phyloP scores from a whole-genome alignment of 1,140 invertebrate genomes.

The Dinothrombium tinctorium region DNA sequence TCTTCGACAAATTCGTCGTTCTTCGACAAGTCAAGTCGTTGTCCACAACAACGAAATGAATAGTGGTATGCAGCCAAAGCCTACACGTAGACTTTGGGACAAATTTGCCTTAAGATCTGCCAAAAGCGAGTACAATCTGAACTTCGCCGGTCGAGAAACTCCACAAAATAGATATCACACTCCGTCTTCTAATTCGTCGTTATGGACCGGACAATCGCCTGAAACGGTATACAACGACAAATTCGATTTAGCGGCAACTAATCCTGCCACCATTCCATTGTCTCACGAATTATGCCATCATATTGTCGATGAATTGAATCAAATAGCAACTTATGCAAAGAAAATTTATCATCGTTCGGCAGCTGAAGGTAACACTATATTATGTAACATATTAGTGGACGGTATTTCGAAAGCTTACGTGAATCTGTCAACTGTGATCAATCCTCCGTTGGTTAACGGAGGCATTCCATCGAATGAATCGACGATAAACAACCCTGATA shows the following conservation, averaged over 20 bases:
- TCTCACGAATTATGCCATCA: constrained; percentile 6
- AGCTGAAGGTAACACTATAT: constrained; percentile 6
- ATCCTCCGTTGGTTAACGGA: not conserved
- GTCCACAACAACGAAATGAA: not conserved
- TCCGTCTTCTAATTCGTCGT: not conserved
- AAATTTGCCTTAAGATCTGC: constrained; percentile 10
- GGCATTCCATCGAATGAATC: not conserved
- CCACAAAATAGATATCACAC: not conserved
- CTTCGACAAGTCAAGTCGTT: constrained; percentile 7
- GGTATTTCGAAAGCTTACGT: constrained; percentile 4
- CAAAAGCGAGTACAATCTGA: constrained; percentile 14
- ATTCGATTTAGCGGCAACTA: not conserved
- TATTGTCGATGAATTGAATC: constrained; percentile 11
- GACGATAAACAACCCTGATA: not conserved
- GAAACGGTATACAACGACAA: not conserved
- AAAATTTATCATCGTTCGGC: constrained; percentile 8
- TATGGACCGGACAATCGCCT: not conserved
- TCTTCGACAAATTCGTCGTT: constrained; percentile 12
- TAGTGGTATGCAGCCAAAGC: not conserved
- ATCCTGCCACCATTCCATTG: constrained; percentile 4
- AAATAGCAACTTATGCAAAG: constrained; percentile 5
- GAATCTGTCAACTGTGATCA: not conserved
- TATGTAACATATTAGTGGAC: constrained; percentile 2
- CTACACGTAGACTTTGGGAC: constrained; percentile 5
- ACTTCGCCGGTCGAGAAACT: constrained; percentile 11